Base-by-base conservation (phyloP, 92 coral and sea anemone species). In the Pocillopora grandis region DNA sequence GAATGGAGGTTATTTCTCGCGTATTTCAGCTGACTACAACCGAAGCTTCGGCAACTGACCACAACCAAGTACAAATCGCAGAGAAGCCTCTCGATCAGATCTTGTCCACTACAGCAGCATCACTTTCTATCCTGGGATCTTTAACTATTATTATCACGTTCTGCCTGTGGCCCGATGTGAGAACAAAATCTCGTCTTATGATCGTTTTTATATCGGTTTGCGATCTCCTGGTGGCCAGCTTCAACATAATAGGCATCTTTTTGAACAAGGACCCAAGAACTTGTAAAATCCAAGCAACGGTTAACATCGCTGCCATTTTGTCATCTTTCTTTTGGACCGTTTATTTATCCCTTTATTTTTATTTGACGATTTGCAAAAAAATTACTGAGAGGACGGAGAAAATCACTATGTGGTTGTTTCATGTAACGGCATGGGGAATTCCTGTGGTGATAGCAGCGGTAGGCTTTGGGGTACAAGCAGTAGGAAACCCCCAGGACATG, bases 271-370 rank as follows among this genome's bases (percentile, higher is more conserved):
- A 82, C 55, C 58, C 18, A 71, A 0, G 8, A 4, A 14, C 49
- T 9, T 96, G 98, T 48, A 7, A 63, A 56, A 83, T 78, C 5
- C 88, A 92, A 55, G 94, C 90, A 20, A 72, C 90, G 57, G n/a
- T 96, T 3, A 91, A 90, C 65, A 82, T 90, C 11, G 87, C 88
- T 0, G 98, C 98, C 15, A 77, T 96, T n/a, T 67, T 96, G 87
- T 89, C 95, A 37, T 92, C 98, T 18, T 94, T 96, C 80, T 94
- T 94, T 79, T 96, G 98, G 98, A 96, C 98, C 8, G 85, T 93
- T 9, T 90, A 86, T 71, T 75, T 92, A 86, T 91, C 93, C 8
- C 35, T 90, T 19, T 90, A 90, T 62, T 67, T 92, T 80, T 92
- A 92, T 72, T 69, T 92, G 84, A 82, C 89, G 2, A 76, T 96